Evolutionary conservation across 1,140 invertebrate genomes (phyloP).

Genomic region (Drosophila elegans): DNA sequence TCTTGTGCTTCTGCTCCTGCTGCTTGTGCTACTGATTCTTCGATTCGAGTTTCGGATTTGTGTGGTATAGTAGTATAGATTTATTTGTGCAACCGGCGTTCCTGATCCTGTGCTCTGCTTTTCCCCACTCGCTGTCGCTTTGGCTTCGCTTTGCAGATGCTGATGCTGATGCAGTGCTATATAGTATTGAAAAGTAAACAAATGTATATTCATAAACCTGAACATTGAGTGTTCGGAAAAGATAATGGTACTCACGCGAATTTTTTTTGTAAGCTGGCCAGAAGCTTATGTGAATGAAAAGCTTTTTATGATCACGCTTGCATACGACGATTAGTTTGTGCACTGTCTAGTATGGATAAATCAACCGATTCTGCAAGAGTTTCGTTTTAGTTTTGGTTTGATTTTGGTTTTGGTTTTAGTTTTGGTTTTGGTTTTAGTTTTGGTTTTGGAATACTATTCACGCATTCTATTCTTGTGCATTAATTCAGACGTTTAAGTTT

Average conservation of each 20-base stretch:
- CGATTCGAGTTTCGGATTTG: slow-evolving; percentile 2
- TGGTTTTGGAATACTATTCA: neutral
- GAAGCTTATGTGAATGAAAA: neutral
- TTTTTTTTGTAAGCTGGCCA: slow-evolving; percentile 11
- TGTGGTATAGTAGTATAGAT: neutral
- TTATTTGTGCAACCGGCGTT: slow-evolving; percentile 1
- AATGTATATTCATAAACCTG: neutral
- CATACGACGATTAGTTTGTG: slow-evolving; percentile 11
- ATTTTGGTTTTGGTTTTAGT: neutral
- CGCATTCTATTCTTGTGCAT: slow-evolving; percentile 3
- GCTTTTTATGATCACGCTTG: slow-evolving; percentile 8
- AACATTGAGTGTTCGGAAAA: neutral
- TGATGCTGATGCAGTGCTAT: neutral
- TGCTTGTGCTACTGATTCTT: no score
- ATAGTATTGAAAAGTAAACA: neutral
- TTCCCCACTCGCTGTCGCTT: neutral
- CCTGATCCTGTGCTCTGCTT: neutral
- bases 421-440: neutral
- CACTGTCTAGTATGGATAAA: slow-evolving; percentile 10
- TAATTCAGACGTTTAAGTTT: neutral
- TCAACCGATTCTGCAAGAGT: slow-evolving; percentile 12
- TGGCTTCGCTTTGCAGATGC: neutral
- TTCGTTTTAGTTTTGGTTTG: neutral
- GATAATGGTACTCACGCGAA: neutral
- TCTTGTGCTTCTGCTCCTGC: no score